Evolutionary conservation across 2,113 vertebrate species (phyloP), one percentile per base, ranked within the genome.

Genomic region (Microtus richardsoni): DNA sequence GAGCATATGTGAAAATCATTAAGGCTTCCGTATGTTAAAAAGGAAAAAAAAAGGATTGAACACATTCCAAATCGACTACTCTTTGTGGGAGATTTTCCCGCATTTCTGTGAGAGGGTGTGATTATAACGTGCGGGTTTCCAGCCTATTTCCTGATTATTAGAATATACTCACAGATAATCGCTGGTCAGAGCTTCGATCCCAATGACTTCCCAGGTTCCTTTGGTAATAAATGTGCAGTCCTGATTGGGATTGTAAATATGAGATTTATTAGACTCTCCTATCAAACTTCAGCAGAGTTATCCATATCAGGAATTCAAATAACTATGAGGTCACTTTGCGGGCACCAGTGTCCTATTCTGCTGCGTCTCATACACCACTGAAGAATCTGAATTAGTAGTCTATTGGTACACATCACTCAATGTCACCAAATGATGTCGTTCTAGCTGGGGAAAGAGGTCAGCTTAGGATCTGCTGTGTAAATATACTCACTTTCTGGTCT

Each of bases 191-290:
- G 98, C 98, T 97, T 97, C 96, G 95, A 99, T 98, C 79, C 92
- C 97, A 87, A 98, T 99, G 68, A 99, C 99, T 98, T 99, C 99
- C 99, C 98, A 99, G 70, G 97, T 21, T 97, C 99, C 99, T 78
- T 28, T 47, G 93, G 99, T 99, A 95, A 99, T 24, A 97, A 97
- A 97, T 68, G 68, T 97, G 79, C 95, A 96, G 44, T 41, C 7
- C 97, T 98, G 85, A 66, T 66, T 5, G 60, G n/a, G 36, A 13
- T 91, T 89, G 54, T 54, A 78, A 96, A 87, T 84, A 90, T 88
- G 39, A 91, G 19, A 30, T 47, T 93, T 71, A 88, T 97, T 95
- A 93, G 85, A 93, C 11, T 80, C 8, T 60, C 86, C 88, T 33
- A 60, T 92, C 5, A 84, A 95, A 74, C 41, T 75, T 84, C 80